These are phyloP conservation scores for Taenaris catops DNA, from an alignment of 2,888 invertebrate genomes.

Conservation along the genomic window DNA sequence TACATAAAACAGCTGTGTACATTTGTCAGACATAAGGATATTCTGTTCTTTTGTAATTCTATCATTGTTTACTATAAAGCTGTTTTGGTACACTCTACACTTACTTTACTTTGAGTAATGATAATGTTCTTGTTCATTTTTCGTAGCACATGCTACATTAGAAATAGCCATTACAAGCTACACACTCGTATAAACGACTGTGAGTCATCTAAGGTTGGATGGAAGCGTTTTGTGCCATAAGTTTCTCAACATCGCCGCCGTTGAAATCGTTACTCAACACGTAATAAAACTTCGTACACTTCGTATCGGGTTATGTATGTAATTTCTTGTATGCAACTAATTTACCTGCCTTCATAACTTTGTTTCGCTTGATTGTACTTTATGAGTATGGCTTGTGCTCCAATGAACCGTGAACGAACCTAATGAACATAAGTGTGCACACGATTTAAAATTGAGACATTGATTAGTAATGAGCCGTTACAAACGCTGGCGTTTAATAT, in stretches of 20 bases:
- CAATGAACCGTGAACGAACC: constrained; percentile 24
- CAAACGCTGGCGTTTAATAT: constrained; percentile 8
- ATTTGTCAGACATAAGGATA: too few relatives aligned
- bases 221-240: constrained; percentile 33
- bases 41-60: too few relatives aligned
- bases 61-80: too few relatives aligned
- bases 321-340: constrained; percentile 18
- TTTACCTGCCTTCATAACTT: constrained; percentile 23
- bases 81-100: too few relatives aligned
- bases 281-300: constrained; percentile 17
- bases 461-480: constrained; percentile 24
- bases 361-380: constrained; percentile 23
- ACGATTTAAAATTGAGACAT: constrained; percentile 26
- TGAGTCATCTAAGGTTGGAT: constrained; percentile 36
- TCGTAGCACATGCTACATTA: constrained; percentile 4
- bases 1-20: too few relatives aligned
- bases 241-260: constrained; percentile 27
- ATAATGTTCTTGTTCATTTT: constrained; percentile 2
- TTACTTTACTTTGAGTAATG: constrained; percentile 8
- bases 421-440: constrained; percentile 23
- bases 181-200: constrained; percentile 12
- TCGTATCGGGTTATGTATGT: constrained; percentile 17
- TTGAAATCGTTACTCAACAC: constrained; percentile 25
- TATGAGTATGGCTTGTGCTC: constrained; percentile 19
- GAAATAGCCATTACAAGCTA: constrained; percentile 4